Percentiles rank a stretch among this genome's conserved stretches.
Conservation (phyloP, 2,888 invertebrate genomes). For the Dusona sp. region DNA sequence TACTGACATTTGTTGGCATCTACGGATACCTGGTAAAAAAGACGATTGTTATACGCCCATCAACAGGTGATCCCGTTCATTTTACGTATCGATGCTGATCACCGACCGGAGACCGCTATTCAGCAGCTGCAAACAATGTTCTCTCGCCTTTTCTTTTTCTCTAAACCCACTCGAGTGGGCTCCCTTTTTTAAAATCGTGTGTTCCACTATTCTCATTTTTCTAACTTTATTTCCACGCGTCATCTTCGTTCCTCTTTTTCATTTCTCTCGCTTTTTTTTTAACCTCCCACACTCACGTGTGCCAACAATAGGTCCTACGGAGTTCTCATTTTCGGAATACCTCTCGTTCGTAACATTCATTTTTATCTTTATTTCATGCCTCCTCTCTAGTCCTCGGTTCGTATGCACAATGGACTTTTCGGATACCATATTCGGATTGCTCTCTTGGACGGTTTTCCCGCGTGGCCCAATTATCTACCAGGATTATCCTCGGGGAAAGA, state of each 20-base stretch:
- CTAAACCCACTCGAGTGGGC: conserved; percentile 1
- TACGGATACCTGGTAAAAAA: conserved; percentile 13
- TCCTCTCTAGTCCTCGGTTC: conserved; percentile 6
- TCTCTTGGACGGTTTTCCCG: conserved; percentile 55
- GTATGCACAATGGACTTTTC: conserved; percentile 73
- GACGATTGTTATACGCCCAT: conserved; percentile 55
- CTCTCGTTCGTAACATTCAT: conserved; percentile 34
- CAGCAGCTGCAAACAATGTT: conserved; percentile 6
- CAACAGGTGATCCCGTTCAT: conserved; percentile 76
- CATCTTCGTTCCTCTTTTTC: conserved; percentile 31
- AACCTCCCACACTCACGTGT: conserved; percentile 17
- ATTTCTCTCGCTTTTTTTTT: conserved; percentile 28
- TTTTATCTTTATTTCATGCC: conserved; percentile 34
- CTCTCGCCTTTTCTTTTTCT: conserved; percentile 11
- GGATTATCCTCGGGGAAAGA: conserved; percentile 43
- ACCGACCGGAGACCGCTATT: not conserved
- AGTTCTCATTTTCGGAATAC: conserved; percentile 56
- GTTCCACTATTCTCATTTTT: not conserved
- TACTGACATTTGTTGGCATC: conserved; percentile 4
- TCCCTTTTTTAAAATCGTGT: not conserved
- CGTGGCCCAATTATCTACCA: conserved; percentile 46
- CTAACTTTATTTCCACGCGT: not conserved
- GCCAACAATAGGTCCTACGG: conserved; percentile 20
- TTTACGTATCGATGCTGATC: conserved; percentile 69
- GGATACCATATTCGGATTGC: conserved; percentile 54